Percentiles rank a stretch among this genome's conserved stretches.
phyloP scores from a whole-genome alignment of 2,113 vertebrate species.

The Galbula dea region DNA sequence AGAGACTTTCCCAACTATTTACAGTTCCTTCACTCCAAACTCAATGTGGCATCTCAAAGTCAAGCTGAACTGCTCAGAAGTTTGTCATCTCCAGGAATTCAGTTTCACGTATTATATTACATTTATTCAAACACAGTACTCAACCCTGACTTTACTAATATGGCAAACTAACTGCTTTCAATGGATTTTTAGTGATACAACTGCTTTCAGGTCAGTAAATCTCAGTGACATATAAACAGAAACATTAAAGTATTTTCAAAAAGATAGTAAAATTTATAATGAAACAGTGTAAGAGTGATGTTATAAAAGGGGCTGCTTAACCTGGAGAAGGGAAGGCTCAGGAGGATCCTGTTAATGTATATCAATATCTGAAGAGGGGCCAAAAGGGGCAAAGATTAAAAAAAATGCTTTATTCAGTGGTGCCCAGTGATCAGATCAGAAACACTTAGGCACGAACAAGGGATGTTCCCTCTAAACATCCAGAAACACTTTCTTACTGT shows the following conservation, averaged over 20 bases:
- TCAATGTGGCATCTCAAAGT: not conserved
- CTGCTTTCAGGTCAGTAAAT: not conserved
- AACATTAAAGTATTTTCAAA: not conserved
- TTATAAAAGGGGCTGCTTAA: not conserved
- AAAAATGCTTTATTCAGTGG: not conserved
- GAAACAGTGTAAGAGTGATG: not conserved
- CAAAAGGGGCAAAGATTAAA: not conserved
- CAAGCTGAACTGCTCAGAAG: not conserved
- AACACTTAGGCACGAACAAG: rapidly evolving
- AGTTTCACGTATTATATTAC: not conserved
- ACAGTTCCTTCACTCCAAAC: not conserved
- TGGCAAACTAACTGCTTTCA: not conserved
- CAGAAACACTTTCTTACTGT: not conserved
- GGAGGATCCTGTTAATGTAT: not conserved
- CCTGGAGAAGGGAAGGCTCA: not conserved
- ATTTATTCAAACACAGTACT: not conserved
- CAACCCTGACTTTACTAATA: not conserved
- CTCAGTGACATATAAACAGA: not conserved
- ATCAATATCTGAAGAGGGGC: not conserved
- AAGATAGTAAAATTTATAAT: not conserved
- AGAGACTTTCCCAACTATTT: not conserved
- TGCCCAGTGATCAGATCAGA: not conserved
- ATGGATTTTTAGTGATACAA: not conserved
- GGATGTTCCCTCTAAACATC: not conserved
- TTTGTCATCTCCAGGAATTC: not conserved